phyloP scores from a whole-genome alignment of 2,797 vertebrate genomes.

The Rhinophrynus dorsalis region DNA sequence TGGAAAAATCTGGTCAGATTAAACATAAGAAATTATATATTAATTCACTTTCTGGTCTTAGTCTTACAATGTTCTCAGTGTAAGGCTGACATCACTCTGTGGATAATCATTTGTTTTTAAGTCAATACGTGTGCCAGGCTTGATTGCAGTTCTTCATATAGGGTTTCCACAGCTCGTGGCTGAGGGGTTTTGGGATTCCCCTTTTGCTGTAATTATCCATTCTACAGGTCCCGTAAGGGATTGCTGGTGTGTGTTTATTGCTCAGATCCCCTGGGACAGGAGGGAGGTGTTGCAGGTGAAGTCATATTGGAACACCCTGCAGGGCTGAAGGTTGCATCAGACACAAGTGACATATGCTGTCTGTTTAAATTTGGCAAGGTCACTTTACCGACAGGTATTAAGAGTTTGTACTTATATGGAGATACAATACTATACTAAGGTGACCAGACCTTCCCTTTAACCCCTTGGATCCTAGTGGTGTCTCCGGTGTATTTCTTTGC shows the following conservation, averaged over 20 bases:
- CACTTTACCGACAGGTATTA: not conserved
- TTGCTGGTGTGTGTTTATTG: conserved; percentile 38
- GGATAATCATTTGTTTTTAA: too few relatives aligned
- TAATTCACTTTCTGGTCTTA: too few relatives aligned
- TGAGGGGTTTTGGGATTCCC: conserved; percentile 36
- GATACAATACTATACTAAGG: too few relatives aligned
- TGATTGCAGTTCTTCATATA: conserved; percentile 13
- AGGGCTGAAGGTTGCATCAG: conserved; percentile 40
- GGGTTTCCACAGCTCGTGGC: conserved; percentile 23
- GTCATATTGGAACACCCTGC: conserved; percentile 21
- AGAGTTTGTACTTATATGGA: too few relatives aligned
- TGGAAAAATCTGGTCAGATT: too few relatives aligned
- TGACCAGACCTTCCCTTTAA: too few relatives aligned
- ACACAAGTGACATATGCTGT: conserved; percentile 28
- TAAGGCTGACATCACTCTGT: too few relatives aligned
- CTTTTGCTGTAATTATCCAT: conserved; percentile 41
- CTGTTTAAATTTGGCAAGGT: conserved; percentile 19
- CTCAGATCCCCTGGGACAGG: conserved; percentile 18
- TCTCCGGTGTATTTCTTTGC: too few relatives aligned
- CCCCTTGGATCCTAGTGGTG: too few relatives aligned
- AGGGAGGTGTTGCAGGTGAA: conserved; percentile 34
- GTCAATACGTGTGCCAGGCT: not conserved
- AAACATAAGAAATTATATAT: too few relatives aligned
- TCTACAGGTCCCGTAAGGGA: conserved; percentile 11
- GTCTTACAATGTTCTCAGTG: too few relatives aligned